phyloP scores from a whole-genome alignment of 2,113 vertebrate species.

The Oryctolagus cuniculus region mOryCun1.1 NC_091436.1:52422001-52422500 shows the following conservation, averaged over 20 bases:
- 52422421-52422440: background rate
- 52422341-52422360: background rate
- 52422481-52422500: background rate
- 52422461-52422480: background rate
- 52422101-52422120: background rate
- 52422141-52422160: background rate
- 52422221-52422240: background rate
- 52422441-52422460: background rate
- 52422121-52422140: background rate
- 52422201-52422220: background rate
- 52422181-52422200: background rate
- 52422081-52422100: background rate
- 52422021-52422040: background rate
- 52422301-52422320: background rate
- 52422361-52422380: background rate
- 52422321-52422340: background rate
- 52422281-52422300: background rate
- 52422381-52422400: background rate
- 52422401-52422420: background rate
- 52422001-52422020: background rate
- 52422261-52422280: background rate
- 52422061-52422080: background rate
- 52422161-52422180: background rate
- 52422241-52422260: background rate
- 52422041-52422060: background rate